Evolutionary conservation across 2,888 invertebrate genomes (phyloP).

Genomic region (Brachypalpus laphriformis): DNA sequence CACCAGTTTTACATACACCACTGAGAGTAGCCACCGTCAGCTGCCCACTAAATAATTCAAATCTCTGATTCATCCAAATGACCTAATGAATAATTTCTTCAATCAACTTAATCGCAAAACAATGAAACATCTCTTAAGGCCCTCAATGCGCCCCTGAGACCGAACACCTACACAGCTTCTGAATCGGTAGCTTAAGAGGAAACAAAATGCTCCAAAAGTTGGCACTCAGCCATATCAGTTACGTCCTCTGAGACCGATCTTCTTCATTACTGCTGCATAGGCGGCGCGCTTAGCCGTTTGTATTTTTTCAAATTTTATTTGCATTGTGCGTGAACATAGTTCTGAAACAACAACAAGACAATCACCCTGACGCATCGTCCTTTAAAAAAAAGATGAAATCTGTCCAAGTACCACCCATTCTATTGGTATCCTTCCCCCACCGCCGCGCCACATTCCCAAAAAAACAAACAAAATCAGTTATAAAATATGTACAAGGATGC

Average conservation of each 20-base stretch:
- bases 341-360: neutral
- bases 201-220: neutral
- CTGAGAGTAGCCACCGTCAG: neutral
- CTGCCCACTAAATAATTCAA: constrained; percentile 30
- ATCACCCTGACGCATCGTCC: constrained; percentile 12
- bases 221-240: constrained; percentile 7
- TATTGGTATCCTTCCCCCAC: neutral
- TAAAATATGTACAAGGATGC: constrained; percentile 64
- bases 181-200: neutral
- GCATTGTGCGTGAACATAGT: constrained; percentile 15
- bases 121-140: constrained; percentile 34
- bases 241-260: constrained; percentile 24
- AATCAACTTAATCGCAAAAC: constrained; percentile 53
- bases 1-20: neutral
- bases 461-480: constrained; percentile 50
- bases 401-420: constrained; percentile 45
- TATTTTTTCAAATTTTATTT: constrained; percentile 14
- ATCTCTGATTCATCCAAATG: constrained; percentile 30
- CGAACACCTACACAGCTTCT: neutral
- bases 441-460: neutral
- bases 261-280: constrained; percentile 1
- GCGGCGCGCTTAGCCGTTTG: neutral
- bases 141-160: constrained; percentile 16
- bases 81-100: constrained; percentile 48
- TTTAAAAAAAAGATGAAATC: constrained; percentile 14